A percentile compares a stretch with the other conserved stretches of the same genome.
Conservation (phyloP, 2,797 vertebrate genomes). For the Neomorphus geoffroyi region DNA sequence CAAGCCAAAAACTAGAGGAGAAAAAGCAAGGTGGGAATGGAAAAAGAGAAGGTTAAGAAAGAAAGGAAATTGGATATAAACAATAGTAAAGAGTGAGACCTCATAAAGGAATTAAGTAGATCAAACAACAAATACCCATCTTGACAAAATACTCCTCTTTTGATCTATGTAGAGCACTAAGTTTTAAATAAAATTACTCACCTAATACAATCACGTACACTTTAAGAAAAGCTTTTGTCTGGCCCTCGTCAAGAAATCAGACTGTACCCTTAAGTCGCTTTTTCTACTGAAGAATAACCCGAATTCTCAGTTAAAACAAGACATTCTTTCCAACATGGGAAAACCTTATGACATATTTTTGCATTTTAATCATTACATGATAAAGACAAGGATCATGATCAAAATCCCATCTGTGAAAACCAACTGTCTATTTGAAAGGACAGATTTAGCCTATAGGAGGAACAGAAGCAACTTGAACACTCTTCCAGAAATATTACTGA, state of each 20-base stretch:
- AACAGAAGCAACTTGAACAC: not conserved
- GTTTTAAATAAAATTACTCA: not conserved
- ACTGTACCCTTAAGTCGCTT: not conserved
- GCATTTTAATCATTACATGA: not conserved
- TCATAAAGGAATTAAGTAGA: not conserved
- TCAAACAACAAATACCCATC: not conserved
- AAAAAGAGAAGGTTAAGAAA: not conserved
- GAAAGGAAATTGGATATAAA: not conserved
- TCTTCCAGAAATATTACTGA: not conserved
- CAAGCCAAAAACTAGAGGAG: not conserved
- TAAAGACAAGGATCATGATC: not conserved
- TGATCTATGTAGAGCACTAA: not conserved
- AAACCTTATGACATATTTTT: not conserved
- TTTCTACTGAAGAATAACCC: not conserved
- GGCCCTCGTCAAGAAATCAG: not conserved
- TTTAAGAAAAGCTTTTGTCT: not conserved
- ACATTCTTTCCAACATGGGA: not conserved
- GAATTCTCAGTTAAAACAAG: not conserved
- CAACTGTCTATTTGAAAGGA: not conserved
- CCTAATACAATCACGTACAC: not conserved
- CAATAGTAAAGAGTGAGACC: not conserved
- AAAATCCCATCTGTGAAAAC: conserved; percentile 6
- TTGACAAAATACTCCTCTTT: not conserved
- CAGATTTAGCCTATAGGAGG: not conserved
- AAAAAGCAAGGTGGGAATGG: not conserved